Conservation (phyloP, 2,113 vertebrate genomes). For the Nothocercus nigrocapillus region DNA sequence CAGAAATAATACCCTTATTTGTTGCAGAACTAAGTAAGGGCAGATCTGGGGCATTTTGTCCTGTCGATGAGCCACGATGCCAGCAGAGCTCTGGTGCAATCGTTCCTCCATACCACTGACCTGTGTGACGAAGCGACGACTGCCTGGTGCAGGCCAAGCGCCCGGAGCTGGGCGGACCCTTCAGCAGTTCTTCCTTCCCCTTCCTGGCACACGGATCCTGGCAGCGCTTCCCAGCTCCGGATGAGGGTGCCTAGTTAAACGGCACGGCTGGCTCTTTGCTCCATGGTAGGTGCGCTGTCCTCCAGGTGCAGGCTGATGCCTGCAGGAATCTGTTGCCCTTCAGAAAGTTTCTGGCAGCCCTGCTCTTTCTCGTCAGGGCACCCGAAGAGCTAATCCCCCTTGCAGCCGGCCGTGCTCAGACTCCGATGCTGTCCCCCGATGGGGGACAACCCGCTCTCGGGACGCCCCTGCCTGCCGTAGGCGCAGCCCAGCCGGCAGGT, state of each 20-base stretch:
- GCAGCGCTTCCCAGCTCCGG: background rate
- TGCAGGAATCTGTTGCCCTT: background rate
- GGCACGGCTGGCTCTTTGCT: background rate
- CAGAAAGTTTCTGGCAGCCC: rapidly evolving
- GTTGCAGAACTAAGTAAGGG: background rate
- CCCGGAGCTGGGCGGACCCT: background rate
- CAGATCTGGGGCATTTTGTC: background rate
- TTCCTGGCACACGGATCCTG: background rate
- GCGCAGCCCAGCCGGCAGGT: background rate
- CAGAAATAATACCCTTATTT: background rate
- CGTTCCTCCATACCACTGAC: background rate
- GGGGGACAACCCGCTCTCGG: rapidly evolving
- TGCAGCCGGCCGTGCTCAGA: background rate
- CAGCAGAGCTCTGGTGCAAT: background rate
- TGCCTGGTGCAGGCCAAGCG: background rate
- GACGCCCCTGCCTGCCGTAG: background rate
- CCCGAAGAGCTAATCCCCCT: background rate
- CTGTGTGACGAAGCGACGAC: rapidly evolving
- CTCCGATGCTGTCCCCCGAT: background rate
- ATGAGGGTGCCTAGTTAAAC: background rate
- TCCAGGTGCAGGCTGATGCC: background rate
- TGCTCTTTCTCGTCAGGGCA: rapidly evolving
- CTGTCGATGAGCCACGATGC: rapidly evolving
- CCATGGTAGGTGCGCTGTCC: background rate
- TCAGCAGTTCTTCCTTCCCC: background rate